phyloP scores from a whole-genome alignment of 2,113 vertebrate genomes.

The Lophius piscatorius region DNA sequence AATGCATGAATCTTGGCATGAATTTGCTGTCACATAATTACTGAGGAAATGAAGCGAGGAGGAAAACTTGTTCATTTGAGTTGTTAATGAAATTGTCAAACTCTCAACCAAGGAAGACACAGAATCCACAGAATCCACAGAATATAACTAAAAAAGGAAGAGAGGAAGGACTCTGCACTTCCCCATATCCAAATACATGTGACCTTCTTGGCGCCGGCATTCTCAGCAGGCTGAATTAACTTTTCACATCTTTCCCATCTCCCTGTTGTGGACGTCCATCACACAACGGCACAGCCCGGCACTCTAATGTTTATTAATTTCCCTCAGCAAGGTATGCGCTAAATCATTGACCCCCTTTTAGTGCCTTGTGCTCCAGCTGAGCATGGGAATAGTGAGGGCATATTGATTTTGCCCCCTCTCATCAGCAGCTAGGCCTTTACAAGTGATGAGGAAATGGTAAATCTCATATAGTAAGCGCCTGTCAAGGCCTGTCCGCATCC shows the following conservation, averaged over 20 bases:
- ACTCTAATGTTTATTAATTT: slow-evolving; percentile 76
- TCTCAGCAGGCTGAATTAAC: slow-evolving; percentile 50
- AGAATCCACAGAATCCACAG: too few relatives aligned
- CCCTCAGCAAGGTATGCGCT: slow-evolving; percentile 47
- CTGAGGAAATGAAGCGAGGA: not conserved
- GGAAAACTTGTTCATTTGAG: not conserved
- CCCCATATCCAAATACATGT: slow-evolving; percentile 44
- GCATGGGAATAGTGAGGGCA: slow-evolving; percentile 67
- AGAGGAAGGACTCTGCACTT: slow-evolving; percentile 19
- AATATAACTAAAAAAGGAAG: not conserved
- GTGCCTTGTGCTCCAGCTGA: slow-evolving; percentile 46
- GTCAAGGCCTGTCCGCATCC: slow-evolving; percentile 58
- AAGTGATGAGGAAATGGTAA: slow-evolving; percentile 62
- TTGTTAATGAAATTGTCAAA: slow-evolving; percentile 21
- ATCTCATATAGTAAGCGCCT: slow-evolving; percentile 64
- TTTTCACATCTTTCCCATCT: slow-evolving; percentile 57
- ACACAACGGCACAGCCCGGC: slow-evolving; percentile 32
- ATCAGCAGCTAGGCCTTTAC: slow-evolving; percentile 65
- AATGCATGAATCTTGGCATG: not conserved
- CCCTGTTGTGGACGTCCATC: slow-evolving; percentile 52
- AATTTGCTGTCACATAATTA: not conserved
- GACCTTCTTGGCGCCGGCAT: slow-evolving; percentile 46
- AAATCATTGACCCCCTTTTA: slow-evolving; percentile 74
- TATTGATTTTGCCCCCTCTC: slow-evolving; percentile 74
- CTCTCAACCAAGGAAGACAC: not conserved